Evolutionary conservation across 2,113 vertebrate species (phyloP).

Genomic region (Oenanthe oenanthe): DNA sequence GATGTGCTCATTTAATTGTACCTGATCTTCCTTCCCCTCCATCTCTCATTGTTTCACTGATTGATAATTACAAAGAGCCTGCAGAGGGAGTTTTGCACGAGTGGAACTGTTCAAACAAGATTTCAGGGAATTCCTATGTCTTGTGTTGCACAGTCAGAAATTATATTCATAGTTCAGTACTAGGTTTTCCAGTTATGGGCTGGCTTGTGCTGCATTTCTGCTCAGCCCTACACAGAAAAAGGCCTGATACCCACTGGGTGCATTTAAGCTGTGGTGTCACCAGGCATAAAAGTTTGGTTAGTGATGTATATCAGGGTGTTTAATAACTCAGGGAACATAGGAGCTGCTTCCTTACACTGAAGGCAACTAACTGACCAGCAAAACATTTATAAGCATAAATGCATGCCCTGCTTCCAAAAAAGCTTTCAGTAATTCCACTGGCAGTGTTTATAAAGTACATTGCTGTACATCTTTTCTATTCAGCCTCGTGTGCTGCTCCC

Average conservation of each 20-base stretch:
- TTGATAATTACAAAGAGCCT: background rate
- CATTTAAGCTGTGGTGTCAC: background rate
- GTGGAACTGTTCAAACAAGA: background rate
- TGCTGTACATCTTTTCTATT: background rate
- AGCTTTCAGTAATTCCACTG: background rate
- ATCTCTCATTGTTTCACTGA: background rate
- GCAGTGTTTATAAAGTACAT: background rate
- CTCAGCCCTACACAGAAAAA: background rate
- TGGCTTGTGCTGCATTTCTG: background rate
- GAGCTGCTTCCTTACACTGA: background rate
- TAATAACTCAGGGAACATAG: background rate
- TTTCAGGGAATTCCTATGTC: background rate
- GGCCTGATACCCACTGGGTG: background rate
- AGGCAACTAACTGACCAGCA: background rate
- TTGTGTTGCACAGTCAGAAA: background rate
- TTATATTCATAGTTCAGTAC: background rate
- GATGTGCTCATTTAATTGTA: background rate
- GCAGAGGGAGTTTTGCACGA: background rate
- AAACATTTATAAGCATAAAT: background rate
- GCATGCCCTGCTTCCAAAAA: background rate
- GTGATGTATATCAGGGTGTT: background rate
- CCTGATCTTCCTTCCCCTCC: background rate
- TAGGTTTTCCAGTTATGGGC: background rate
- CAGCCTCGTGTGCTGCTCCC: fast-evolving
- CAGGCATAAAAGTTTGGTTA: background rate